phyloP scores from a whole-genome alignment of 2,888 invertebrate genomes.

The Ariolimax columbianus region DNA sequence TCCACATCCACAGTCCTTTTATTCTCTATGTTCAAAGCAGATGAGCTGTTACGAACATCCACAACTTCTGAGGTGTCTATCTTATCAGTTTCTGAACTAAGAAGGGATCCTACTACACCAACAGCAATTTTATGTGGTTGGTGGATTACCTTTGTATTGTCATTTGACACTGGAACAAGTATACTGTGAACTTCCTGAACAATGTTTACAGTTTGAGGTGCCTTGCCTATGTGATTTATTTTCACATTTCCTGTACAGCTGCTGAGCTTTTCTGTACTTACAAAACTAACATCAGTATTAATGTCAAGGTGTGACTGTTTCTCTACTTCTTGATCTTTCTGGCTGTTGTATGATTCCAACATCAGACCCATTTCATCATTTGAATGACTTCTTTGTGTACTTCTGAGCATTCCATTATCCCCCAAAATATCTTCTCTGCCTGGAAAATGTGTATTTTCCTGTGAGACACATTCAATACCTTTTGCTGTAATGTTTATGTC shows the following conservation, averaged over 20 bases:
- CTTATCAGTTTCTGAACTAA: not conserved
- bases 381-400: slow-evolving; percentile 18
- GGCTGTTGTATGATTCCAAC: slow-evolving; percentile 36
- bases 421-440: not conserved
- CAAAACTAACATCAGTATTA: not conserved
- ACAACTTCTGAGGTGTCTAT: not conserved
- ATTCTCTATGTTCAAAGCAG: not conserved
- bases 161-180: not conserved
- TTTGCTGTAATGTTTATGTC: not conserved
- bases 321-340: not conserved
- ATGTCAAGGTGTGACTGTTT: not conserved
- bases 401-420: not conserved
- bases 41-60: no score
- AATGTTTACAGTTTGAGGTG: not conserved
- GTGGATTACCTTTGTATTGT: not conserved
- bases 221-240: not conserved
- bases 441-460: not conserved
- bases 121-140: not conserved
- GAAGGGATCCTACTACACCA: not conserved
- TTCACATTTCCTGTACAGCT: not conserved
- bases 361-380: slow-evolving; percentile 50
- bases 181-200: not conserved
- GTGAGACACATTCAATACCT: not conserved
- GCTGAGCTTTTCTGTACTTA: not conserved
- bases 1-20: not conserved